Evolutionary conservation across 2,888 invertebrate genomes (phyloP), one percentile per base, ranked within the genome.

Genomic region (Lasioglossum figueresi): DNA sequence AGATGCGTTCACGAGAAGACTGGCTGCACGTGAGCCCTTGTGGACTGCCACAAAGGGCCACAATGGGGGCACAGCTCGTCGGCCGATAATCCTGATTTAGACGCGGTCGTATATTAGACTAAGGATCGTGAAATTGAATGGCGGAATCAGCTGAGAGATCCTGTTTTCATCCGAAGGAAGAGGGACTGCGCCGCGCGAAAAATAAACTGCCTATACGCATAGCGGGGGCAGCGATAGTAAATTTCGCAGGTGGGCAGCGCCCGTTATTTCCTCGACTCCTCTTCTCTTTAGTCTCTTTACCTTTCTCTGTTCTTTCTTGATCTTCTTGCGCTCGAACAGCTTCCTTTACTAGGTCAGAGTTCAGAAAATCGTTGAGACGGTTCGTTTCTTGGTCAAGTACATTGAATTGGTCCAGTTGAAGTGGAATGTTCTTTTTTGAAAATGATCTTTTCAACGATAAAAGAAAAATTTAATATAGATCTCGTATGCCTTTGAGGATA

Each of bases 121-220:
- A 91, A 93, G 89, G 92, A 91, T 93, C 91, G 92, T 91, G 91
- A 93, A 93, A 93, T 93, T 93, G 93, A 93, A 93, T 92, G 92
- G 92, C 87, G 88, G 91, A 93, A 93, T 93, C 92, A 93, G 91
- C 87, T 80, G 88, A 87, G 82, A 87, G 85, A 80, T 80, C 86
- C 76, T 70, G 84, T 86, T 86, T 86, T 85, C 83, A 87, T 81
- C 81, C 73, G 66, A 76, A 79, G 76, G 83, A 86, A 82, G 83
- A 83, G 83, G 84, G 37, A 74, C 76, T 75, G 56, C 82, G 78
- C 79, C 81, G 80, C 79, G 88, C 84, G 90, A 90, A 91, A 90
- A 92, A 92, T 90, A 91, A 89, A 89, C 91, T 88, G 88, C 87
- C 88, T 76, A 83, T 78, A 56, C 0, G 56, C n/a, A 87, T 75